phyloP scores from a whole-genome alignment of 2,888 invertebrate species.

The Sympetrum striolatum region DNA sequence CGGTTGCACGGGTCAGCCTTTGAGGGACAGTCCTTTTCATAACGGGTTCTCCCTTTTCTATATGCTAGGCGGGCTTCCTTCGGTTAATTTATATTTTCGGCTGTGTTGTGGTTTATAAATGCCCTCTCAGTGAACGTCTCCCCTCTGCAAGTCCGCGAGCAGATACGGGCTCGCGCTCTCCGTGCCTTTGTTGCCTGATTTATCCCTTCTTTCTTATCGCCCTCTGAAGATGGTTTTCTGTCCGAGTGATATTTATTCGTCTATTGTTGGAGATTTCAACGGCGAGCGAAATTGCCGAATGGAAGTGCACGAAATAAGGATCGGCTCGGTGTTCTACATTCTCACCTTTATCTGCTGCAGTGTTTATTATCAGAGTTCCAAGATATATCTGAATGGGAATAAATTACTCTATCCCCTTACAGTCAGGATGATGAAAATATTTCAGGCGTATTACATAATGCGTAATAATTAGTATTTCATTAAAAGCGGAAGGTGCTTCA shows the following conservation, averaged over 20 bases:
- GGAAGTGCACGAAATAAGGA: neutral
- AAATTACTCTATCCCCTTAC: too few relatives aligned
- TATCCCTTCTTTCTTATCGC: constrained; percentile 19
- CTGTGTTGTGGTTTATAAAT: neutral
- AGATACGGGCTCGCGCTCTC: neutral
- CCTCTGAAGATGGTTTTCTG: neutral
- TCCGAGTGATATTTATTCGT: neutral
- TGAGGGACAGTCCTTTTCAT: neutral
- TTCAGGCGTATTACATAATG: too few relatives aligned
- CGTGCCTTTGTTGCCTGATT: constrained; percentile 2
- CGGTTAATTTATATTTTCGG: neutral
- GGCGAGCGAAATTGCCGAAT: neutral
- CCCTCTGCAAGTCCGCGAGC: neutral
- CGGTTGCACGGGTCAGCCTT: neutral
- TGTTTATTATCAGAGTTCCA: neutral
- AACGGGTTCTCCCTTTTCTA: neutral
- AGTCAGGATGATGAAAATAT: too few relatives aligned
- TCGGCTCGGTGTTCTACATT: neutral
- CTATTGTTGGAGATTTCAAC: constrained; percentile 24
- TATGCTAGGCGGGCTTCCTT: neutral
- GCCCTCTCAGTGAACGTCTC: neutral
- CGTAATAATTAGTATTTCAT: too few relatives aligned
- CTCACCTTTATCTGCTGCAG: neutral
- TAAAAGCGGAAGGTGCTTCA: too few relatives aligned
- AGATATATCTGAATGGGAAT: too few relatives aligned